Evolutionary conservation across 2,113 vertebrate species (phyloP).

Genomic region (Emberiza fucata): DNA sequence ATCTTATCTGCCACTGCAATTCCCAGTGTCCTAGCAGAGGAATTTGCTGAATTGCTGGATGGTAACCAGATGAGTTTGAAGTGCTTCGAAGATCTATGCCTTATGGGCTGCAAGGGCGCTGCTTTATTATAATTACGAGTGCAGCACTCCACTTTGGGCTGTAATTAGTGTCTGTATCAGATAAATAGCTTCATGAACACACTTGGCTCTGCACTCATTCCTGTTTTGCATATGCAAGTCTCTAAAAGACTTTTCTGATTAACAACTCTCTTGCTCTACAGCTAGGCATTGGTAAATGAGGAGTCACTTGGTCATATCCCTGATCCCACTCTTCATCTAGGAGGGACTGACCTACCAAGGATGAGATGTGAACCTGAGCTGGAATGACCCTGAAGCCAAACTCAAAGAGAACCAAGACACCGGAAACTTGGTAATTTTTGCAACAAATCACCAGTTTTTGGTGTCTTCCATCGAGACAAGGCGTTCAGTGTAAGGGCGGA

Average conservation of each 20-base stretch:
- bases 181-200: constrained; percentile 40
- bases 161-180: constrained; percentile 38
- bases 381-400: not conserved
- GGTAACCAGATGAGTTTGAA: not conserved
- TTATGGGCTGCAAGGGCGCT: constrained; percentile 8
- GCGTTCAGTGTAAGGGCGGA: not conserved
- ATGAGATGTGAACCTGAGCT: not conserved
- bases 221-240: not conserved
- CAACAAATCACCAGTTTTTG: not conserved
- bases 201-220: not conserved
- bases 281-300: not conserved
- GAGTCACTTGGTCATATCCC: not conserved
- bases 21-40: not conserved
- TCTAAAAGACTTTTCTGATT: not conserved
- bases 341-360: not conserved
- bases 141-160: not conserved
- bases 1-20: not conserved
- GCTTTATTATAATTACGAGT: constrained; percentile 12
- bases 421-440: not conserved
- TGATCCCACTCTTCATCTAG: not conserved
- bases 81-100: not conserved
- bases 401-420: not conserved
- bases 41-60: constrained; percentile 14
- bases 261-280: not conserved
- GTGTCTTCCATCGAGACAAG: not conserved